Percentiles rank a stretch among this genome's conserved stretches.
These are phyloP conservation scores for Papilio dardanus DNA, from an alignment of 1,140 invertebrate genomes.

Conservation along the genomic window DNA sequence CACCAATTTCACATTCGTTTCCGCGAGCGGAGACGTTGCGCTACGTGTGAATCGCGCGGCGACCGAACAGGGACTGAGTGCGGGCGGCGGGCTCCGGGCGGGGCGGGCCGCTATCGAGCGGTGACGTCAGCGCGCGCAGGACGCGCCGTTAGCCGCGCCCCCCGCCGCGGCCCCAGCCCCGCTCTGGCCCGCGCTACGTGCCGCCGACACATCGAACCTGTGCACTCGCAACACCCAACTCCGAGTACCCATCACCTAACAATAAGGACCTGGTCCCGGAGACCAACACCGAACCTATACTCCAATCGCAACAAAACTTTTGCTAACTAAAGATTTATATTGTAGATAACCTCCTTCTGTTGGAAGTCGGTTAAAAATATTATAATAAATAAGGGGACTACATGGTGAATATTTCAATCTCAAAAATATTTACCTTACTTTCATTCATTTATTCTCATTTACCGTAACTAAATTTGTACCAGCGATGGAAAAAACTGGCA, in stretches of 20 bases:
- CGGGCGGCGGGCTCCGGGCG: constrained; percentile 52
- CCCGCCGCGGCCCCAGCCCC: constrained; percentile 44
- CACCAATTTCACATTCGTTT: constrained; percentile 69
- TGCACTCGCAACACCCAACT: constrained; percentile 42
- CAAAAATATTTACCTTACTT: too few relatives aligned
- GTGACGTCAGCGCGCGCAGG: constrained; percentile 81
- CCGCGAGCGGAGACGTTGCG: constrained; percentile 68
- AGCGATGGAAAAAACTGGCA: neutral
- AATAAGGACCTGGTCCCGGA: constrained; percentile 31
- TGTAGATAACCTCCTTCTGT: too few relatives aligned
- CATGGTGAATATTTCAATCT: too few relatives aligned
- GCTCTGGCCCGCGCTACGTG: constrained; percentile 48
- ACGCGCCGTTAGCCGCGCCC: constrained; percentile 75
- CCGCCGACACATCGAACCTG: constrained; percentile 49
- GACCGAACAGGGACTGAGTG: constrained; percentile 72
- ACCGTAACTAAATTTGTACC: too few relatives aligned
- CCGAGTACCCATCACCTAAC: too few relatives aligned
- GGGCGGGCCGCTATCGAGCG: constrained; percentile 79
- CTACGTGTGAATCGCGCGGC: constrained; percentile 51
- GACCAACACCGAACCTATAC: too few relatives aligned
- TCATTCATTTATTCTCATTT: too few relatives aligned
- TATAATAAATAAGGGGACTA: neutral
- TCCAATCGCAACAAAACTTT: neutral
- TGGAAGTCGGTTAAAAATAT: too few relatives aligned
- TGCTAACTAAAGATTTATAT: too few relatives aligned